These are phyloP conservation scores for Aselliscus stoliczkanus DNA, from an alignment of 2,797 vertebrate species.

Conservation along the genomic window DNA sequence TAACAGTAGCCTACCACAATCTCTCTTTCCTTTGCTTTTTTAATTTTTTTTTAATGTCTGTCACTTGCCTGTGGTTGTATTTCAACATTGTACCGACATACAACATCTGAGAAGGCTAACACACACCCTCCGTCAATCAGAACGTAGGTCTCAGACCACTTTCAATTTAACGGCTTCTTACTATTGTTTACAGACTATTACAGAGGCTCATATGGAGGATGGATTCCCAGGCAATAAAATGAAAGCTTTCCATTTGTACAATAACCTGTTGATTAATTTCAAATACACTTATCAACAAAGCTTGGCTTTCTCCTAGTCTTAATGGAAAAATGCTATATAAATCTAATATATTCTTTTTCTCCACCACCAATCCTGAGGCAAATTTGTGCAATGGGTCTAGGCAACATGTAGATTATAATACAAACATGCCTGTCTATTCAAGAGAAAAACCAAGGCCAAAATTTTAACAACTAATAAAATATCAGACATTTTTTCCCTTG, in stretches of 20 bases:
- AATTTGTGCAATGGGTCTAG: neutral
- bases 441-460: conserved; percentile 27
- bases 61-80: neutral
- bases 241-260: neutral
- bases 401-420: neutral
- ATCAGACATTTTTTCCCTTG: neutral
- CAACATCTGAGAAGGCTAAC: neutral
- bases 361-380: neutral
- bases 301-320: neutral
- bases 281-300: neutral
- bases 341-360: neutral
- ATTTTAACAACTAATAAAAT: conserved; percentile 40
- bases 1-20: neutral
- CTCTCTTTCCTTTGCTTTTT: neutral
- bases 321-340: neutral
- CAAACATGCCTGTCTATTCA: neutral
- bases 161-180: neutral
- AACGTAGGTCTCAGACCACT: neutral
- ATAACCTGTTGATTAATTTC: neutral
- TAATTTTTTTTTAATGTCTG: neutral
- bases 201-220: neutral
- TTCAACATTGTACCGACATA: neutral
- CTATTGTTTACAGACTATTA: neutral
- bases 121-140: neutral
- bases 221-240: neutral